Percentiles rank a stretch among this genome's conserved stretches.
Evolutionary conservation across 2,888 invertebrate species (phyloP).

Genomic region (Platypus cylindrus): DNA sequence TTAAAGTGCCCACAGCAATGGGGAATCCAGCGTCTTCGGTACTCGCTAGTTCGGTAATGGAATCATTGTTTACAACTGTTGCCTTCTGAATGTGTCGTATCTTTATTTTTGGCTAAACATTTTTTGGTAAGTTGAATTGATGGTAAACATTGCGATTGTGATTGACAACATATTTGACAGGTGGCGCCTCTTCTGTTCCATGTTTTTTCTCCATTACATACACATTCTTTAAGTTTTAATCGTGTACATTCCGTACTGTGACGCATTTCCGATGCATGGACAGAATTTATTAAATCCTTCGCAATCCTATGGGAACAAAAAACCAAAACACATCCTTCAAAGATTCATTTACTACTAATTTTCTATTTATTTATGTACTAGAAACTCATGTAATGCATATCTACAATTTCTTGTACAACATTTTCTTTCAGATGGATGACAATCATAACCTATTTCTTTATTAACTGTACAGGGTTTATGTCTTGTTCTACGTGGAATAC

Average conservation of each 20-base stretch:
- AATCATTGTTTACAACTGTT: too few relatives aligned
- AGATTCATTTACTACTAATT: neutral
- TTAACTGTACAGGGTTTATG: slow-evolving; percentile 40
- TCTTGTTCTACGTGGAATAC: slow-evolving; percentile 35
- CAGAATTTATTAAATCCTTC: slow-evolving; percentile 29
- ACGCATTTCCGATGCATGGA: slow-evolving; percentile 25
- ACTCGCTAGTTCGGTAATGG: too few relatives aligned
- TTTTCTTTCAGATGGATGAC: slow-evolving; percentile 43
- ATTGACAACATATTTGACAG: slow-evolving; percentile 19
- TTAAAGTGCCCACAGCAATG: too few relatives aligned
- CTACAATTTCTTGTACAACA: slow-evolving; percentile 38
- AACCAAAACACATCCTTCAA: neutral
- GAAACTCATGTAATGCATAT: neutral
- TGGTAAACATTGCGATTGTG: slow-evolving; percentile 4
- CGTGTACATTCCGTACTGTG: slow-evolving; percentile 36
- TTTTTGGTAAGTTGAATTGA: slow-evolving; percentile 3
- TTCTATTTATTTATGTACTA: neutral
- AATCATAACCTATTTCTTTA: slow-evolving; percentile 27
- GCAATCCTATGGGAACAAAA: slow-evolving; percentile 32
- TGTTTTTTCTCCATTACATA: slow-evolving; percentile 25
- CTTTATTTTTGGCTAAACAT: neutral
- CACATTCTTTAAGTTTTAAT: slow-evolving; percentile 37
- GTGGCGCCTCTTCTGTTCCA: neutral
- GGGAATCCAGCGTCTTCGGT: too few relatives aligned
- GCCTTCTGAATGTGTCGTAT: too few relatives aligned